Evolutionary conservation across 2,797 vertebrate genomes (phyloP).

Genomic region (Buphagus erythrorhynchus): DNA sequence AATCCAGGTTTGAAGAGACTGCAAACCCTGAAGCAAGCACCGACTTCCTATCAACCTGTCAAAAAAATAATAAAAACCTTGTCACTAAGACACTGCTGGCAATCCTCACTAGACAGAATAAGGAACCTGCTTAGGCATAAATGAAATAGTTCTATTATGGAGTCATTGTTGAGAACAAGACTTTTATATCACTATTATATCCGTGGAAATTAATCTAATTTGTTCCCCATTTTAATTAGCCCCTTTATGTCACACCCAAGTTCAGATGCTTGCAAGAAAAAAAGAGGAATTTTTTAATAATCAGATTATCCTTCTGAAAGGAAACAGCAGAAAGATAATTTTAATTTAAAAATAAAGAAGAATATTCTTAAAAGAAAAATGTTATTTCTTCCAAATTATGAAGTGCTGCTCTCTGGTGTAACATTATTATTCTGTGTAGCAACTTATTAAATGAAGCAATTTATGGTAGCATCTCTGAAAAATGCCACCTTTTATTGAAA

Average conservation of each 20-base stretch:
- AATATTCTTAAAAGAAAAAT: conserved; percentile 32
- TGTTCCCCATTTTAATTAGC: conserved; percentile 57
- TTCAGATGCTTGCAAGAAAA: not conserved
- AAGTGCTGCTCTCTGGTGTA: conserved; percentile 64
- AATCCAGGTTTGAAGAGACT: conserved; percentile 82
- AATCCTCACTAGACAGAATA: conserved; percentile 30
- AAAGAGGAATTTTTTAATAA: not conserved
- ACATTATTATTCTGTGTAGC: conserved; percentile 72
- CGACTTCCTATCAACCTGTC: conserved; percentile 43
- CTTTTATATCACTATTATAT: conserved; percentile 25
- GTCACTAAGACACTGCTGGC: conserved; percentile 19
- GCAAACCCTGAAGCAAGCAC: conserved; percentile 79
- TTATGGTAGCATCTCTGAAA: conserved; percentile 71
- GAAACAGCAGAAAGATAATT: conserved; percentile 36
- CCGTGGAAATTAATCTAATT: conserved; percentile 19
- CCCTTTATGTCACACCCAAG: not conserved
- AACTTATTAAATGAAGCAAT: conserved; percentile 75
- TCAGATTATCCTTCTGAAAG: conserved; percentile 29
- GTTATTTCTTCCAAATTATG: conserved; percentile 62
- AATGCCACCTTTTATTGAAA: conserved; percentile 72
- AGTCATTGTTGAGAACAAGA: conserved; percentile 19
- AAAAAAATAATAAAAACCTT: conserved; percentile 51
- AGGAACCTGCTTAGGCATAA: conserved; percentile 42
- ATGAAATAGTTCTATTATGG: conserved; percentile 36
- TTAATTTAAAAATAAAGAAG: conserved; percentile 41